These are phyloP conservation scores for Armadillidium nasatum DNA, from an alignment of 1,140 invertebrate genomes.

Conservation along the genomic window DNA sequence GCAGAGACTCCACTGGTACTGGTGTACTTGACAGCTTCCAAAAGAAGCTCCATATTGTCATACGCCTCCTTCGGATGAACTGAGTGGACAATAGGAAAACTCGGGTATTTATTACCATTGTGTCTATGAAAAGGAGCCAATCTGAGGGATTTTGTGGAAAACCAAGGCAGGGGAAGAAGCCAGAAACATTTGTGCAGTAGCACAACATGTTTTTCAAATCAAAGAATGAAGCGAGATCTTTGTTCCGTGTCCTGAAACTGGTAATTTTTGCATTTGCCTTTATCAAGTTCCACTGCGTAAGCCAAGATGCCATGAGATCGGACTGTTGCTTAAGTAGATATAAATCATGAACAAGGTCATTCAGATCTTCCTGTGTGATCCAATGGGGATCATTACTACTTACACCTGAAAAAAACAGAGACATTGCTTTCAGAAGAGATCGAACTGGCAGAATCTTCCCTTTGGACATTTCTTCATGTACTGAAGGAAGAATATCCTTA, in stretches of 20 bases:
- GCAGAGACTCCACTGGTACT: not conserved
- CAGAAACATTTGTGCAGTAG: too few relatives aligned
- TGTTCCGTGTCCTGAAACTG: not conserved
- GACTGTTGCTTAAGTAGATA: not conserved
- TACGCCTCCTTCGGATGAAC: not conserved
- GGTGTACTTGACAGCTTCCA: not conserved
- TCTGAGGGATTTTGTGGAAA: not conserved
- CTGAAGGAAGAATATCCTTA: conserved; percentile 19
- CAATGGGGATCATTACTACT: not conserved
- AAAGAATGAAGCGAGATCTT: conserved; percentile 27
- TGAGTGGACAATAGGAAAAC: not conserved
- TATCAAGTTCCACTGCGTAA: conserved; percentile 30
- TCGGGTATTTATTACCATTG: not conserved
- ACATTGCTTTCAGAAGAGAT: conserved; percentile 16
- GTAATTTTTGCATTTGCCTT: conserved; percentile 25
- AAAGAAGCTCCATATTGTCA: not conserved
- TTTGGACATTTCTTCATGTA: conserved; percentile 31
- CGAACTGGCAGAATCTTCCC: conserved; percentile 28
- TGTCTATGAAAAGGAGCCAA: not conserved
- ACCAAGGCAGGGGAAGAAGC: too few relatives aligned
- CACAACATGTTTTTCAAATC: not conserved
- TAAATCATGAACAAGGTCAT: not conserved
- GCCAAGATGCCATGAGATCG: conserved; percentile 4
- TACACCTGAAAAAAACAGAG: not conserved
- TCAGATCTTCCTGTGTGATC: not conserved